Base-by-base conservation (phyloP, 2,888 invertebrate species). In the Drosophila formosana region DNA sequence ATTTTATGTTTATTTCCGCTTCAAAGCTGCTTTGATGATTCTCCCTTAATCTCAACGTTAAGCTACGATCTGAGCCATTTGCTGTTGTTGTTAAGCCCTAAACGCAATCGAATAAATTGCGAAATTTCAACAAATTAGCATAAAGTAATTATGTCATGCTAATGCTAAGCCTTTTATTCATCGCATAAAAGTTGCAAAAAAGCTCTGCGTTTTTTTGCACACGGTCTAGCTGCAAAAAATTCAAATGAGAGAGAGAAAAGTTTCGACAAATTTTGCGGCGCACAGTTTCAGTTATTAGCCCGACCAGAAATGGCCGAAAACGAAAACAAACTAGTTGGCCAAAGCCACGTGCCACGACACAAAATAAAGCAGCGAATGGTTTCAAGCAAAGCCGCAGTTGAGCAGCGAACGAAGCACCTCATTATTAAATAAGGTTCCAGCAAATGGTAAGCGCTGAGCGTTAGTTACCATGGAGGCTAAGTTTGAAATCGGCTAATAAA, bases 401-500 rank as follows among this genome's bases (percentile, higher is more conserved):
- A 4, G 18, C 28, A 32, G 9, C 32, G 13, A 47, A 6, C 6
- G 6, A 52, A 28, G n/a, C 25, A 51, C 13, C 70, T 75, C 75
- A 76, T 76, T 76, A 76, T 76, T 76, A 63, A 76, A 75, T 78
- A 78, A 78, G 65, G 62, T 34, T 49, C 49, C 75, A 58, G 28
- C 45, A 30, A 55, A 51, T 53, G 60, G 46, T 23, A 43, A 51
- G 52, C 61, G 49, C 47, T 56, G 66, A 55, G 66, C 60, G 66
- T 60, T 62, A 66, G 64, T 67, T 49, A 46, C 62, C 62, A 57
- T 63, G 53, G 41, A 72, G 52, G 77, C 72, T 76, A 67, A 77
- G 63, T 71, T 68, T 65, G 60, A 62, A 81, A 81, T 62, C 75
- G 63, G 78, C 81, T 69, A 82, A 79, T 79, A 79, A 79, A 79